Evolutionary conservation across 2,113 vertebrate genomes (phyloP), one percentile per base, ranked within the genome.

Genomic region (Paralichthys olivaceus): DNA sequence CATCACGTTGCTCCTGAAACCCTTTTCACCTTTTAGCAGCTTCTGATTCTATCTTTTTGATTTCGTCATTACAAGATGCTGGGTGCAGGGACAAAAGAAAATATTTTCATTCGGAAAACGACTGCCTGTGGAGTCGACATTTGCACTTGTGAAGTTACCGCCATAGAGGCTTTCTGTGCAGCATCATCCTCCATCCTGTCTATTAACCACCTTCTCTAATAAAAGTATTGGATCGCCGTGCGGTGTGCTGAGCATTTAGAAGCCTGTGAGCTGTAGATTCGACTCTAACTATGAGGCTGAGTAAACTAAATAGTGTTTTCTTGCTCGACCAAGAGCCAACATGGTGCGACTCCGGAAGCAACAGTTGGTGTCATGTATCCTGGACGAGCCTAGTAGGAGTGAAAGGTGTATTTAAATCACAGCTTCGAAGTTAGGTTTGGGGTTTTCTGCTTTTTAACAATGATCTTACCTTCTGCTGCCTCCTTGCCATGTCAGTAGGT

Each of bases 401-500:
- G 19, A 63, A 15, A 14, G 20, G 29, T 40, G 22, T 1, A 19
- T 71, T 58, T 56, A 4, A 62, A 28, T 15, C n/a, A 60, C 25
- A 37, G 25, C 23, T 66, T 7, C 55, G 53, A 45, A 14, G 28
- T 9, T 23, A 5, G 2, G 0, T 61, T 3, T 12, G n/a, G 19
- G 58, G 37, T 19, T 8, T 12, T 34, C 22, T 28, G 0, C 2
- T 29, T 47, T 60, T 54, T 53, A 43, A 17, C 29, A 14, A 43
- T 20, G 22, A 1, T 79, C 93, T 87, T 95, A 98, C 98, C 98
- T 99, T 99, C 92, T 99, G 97, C 91, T 99, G 97, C 90, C 97
- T 94, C 80, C 97, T 93, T 88, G 97, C 96, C 98, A 99, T 99
- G 87, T 99, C 97, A 9, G 97, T 99, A 72, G 97, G 97, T 87